Base-by-base conservation (phyloP, 2,888 invertebrate genomes). In the Dioctria rufipes region DNA sequence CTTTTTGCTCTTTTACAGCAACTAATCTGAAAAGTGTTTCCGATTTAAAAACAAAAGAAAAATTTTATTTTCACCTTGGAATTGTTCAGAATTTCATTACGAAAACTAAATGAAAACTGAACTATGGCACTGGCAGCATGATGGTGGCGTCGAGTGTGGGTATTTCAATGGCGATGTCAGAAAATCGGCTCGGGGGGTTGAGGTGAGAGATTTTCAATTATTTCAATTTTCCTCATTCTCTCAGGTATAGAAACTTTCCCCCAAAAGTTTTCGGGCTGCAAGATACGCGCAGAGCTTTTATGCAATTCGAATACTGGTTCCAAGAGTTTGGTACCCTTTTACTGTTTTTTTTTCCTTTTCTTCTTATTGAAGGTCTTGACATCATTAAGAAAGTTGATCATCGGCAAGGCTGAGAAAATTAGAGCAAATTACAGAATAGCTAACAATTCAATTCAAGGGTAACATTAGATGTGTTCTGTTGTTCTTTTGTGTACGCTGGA, bases 181-280 rank as follows among this genome's bases (percentile, higher is more conserved):
- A 25, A 25, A 25, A 25, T 25, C 51, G 51, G 42, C 11, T 42
- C 42, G 11, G 5, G 42, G 43, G 13, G 73, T 37, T 13, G 39
- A 54, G 43, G 69, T 11, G 13, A 37, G 51, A 49, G 39, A 37
- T 73, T 73, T 73, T 73, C 73, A 73, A 73, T 73, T 73, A 73
- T 73, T 42, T 25, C 73, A 73, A 60, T 73, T 73, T 73, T 58
- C 58, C 60, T 58, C 60, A n/a, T 73, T 73, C 58, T 73, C 73
- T 60, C 13, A 73, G 58, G 25, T 25, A 25, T 25, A 2, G 25
- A 25, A 43, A 73, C 39, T 73, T 60, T 54, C 51, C 43, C 73
- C 43, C 42, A 40, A 73, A 25, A 25, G 25, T 40, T 73, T 73
- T 40, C 8, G 73, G 58, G 73, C 60, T 73, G 73, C 60, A 73